These are phyloP conservation scores for Microcebus griseorufus DNA, from an alignment of 2,113 vertebrate genomes.

Conservation along the genomic window DNA sequence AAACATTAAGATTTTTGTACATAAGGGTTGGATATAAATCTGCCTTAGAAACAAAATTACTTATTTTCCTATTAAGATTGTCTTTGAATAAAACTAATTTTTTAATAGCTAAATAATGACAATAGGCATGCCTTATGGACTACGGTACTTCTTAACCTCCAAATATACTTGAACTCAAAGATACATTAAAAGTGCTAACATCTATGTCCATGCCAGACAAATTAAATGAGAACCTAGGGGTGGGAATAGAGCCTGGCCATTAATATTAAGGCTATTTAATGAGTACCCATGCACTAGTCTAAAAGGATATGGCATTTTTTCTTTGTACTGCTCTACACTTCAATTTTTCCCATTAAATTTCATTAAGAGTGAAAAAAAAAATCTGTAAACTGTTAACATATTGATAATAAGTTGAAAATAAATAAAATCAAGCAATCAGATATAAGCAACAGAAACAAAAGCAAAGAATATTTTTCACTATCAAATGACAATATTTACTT, in stretches of 20 bases:
- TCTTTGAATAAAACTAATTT: neutral
- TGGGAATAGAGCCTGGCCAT: neutral
- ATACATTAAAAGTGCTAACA: neutral
- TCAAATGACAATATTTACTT: neutral
- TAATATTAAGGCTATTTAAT: neutral
- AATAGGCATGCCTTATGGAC: neutral
- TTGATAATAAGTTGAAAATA: neutral
- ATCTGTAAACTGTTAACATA: neutral
- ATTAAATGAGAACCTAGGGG: neutral
- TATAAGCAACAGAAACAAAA: neutral
- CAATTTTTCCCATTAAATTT: neutral
- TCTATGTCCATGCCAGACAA: neutral
- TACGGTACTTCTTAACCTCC: neutral
- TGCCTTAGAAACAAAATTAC: neutral
- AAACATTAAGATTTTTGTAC: neutral
- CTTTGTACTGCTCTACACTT: neutral
- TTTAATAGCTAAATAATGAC: neutral
- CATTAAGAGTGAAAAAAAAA: neutral
- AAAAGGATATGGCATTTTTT: neutral
- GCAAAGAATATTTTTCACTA: neutral
- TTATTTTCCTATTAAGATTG: neutral
- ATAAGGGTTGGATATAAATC: neutral
- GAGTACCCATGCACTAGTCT: neutral
- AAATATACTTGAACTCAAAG: neutral
- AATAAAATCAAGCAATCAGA: neutral